These are phyloP conservation scores for Nomada ruficornis DNA, from an alignment of 2,888 invertebrate genomes.

Conservation along the genomic window DNA sequence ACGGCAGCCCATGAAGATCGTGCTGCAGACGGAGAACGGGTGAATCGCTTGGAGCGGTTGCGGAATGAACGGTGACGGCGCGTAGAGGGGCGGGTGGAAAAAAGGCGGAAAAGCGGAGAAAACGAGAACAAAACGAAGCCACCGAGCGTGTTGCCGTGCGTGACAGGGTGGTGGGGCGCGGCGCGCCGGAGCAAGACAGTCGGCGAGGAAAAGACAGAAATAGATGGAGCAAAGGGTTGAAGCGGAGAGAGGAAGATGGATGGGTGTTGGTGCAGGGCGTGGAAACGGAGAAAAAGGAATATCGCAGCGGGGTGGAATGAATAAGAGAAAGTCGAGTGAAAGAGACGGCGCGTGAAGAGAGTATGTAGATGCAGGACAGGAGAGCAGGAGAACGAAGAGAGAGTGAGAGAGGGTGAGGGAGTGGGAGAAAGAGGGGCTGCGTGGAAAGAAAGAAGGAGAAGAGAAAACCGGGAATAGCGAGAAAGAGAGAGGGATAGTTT, in stretches of 20 bases:
- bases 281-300: conserved; percentile 32
- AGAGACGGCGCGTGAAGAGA: neutral
- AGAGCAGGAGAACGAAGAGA: neutral
- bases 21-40: neutral
- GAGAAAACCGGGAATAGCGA: neutral
- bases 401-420: neutral
- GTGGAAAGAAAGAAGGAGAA: conserved; percentile 5
- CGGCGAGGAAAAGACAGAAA: neutral
- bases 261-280: conserved; percentile 17
- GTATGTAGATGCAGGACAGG: neutral
- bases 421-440: neutral
- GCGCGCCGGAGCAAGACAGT: neutral
- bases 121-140: conserved; percentile 27
- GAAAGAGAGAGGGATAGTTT: neutral
- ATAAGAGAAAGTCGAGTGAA: conserved; percentile 41
- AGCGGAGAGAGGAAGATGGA: conserved; percentile 9
- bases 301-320: conserved; percentile 19
- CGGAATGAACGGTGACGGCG: neutral
- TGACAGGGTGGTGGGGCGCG: neutral
- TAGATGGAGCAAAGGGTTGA: conserved; percentile 17
- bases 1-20: conserved; percentile 3
- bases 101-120: conserved; percentile 28
- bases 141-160: conserved; percentile 10
- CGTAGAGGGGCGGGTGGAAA: neutral
- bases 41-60: neutral